phyloP scores from a whole-genome alignment of 2,888 invertebrate genomes.

The Phyllotreta cruciferae region DNA sequence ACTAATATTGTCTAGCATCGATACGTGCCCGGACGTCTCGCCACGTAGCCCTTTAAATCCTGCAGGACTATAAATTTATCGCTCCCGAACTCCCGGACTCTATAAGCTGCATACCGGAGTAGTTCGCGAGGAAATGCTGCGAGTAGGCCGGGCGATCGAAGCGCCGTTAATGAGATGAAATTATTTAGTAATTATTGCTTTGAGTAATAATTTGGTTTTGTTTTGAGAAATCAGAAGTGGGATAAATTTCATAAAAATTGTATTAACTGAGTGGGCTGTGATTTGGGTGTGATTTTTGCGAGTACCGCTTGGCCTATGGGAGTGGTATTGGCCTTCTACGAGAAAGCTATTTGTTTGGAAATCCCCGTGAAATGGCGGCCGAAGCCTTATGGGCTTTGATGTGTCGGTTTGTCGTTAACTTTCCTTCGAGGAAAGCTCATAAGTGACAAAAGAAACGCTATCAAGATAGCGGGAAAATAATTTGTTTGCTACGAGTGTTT shows the following conservation, averaged over 20 bases:
- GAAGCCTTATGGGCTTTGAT: conserved; percentile 40
- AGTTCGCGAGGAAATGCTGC: conserved; percentile 51
- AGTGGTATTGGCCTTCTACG: conserved; percentile 50
- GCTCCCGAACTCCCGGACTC: conserved; percentile 45
- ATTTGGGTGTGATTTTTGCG: neutral
- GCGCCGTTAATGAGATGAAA: conserved; percentile 29
- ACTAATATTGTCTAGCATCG: conserved; percentile 39
- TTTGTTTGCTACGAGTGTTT: conserved; percentile 18
- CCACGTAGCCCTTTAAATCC: conserved; percentile 46
- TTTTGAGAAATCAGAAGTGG: too few relatives aligned
- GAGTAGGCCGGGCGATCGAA: conserved; percentile 20
- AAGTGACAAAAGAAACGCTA: conserved; percentile 22
- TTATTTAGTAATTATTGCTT: neutral
- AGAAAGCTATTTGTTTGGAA: conserved; percentile 53
- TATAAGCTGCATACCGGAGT: conserved; percentile 48
- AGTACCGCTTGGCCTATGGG: conserved; percentile 32
- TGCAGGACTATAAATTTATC: conserved; percentile 53
- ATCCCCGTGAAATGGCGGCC: conserved; percentile 52
- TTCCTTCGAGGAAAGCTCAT: conserved; percentile 26
- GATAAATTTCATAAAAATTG: neutral
- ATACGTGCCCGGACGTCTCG: conserved; percentile 29
- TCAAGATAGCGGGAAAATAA: conserved; percentile 14
- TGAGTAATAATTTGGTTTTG: neutral
- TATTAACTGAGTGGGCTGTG: neutral
- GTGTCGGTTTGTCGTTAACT: conserved; percentile 32